Evolutionary conservation across 2,113 vertebrate genomes (phyloP).

Genomic region (Neotoma lepida): DNA sequence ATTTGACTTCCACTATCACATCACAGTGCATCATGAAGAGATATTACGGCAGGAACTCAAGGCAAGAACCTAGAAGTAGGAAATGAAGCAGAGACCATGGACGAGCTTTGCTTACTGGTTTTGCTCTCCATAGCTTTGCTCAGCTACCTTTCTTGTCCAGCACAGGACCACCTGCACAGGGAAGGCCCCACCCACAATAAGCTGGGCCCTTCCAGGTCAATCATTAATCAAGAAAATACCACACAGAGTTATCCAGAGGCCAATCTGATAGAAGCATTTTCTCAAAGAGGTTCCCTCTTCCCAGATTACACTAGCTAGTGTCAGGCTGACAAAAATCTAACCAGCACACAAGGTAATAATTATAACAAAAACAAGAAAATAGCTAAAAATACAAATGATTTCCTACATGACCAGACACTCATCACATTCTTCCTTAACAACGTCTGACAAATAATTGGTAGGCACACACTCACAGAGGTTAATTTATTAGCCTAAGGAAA

Average conservation of each 20-base stretch:
- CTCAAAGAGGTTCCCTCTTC: neutral
- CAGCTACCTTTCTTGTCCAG: neutral
- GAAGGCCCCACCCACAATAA: neutral
- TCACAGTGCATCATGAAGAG: neutral
- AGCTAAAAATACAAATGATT: neutral
- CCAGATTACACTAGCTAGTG: neutral
- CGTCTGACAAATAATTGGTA: neutral
- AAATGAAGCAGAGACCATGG: neutral
- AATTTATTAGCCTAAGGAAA: neutral
- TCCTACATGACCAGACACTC: neutral
- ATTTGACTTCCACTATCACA: neutral
- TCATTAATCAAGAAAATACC: neutral
- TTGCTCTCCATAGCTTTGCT: neutral
- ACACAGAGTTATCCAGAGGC: neutral
- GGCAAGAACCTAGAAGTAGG: neutral
- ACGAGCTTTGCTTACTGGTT: neutral
- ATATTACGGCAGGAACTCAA: neutral
- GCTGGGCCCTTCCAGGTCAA: no score
- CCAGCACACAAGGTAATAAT: neutral
- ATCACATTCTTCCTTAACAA: neutral
- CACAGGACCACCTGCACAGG: neutral
- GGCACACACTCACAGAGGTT: neutral
- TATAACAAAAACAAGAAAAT: neutral
- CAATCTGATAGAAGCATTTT: neutral
- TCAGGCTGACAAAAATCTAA: neutral